These are phyloP conservation scores for Antrozous pallidus DNA, from an alignment of 2,797 vertebrate species.

Conservation along the genomic window DNA sequence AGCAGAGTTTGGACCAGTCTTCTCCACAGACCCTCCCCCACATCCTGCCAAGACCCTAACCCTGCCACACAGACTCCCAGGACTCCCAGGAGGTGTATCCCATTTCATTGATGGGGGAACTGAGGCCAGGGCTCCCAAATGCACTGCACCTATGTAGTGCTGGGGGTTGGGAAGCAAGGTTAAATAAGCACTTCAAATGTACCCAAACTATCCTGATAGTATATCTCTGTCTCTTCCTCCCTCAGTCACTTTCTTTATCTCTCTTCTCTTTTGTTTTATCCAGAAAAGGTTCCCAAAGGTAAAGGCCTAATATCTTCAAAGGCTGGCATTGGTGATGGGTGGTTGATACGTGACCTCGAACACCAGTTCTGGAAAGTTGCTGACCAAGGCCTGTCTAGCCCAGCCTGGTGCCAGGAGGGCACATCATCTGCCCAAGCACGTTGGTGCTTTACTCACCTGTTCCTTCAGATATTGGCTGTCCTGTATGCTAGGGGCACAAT, in stretches of 20 bases:
- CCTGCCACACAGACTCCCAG: not conserved
- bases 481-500: not conserved
- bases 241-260: no score
- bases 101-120: not conserved
- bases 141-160: not conserved
- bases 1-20: not conserved
- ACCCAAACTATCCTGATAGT: not conserved
- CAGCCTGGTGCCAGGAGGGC: not conserved
- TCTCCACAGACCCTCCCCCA: not conserved
- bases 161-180: not conserved
- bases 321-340: not conserved
- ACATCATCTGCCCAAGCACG: not conserved
- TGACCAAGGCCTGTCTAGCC: not conserved
- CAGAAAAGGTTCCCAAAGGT: not conserved
- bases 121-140: not conserved
- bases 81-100: not conserved
- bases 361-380: not conserved
- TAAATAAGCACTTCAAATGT: not conserved
- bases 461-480: not conserved
- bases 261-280: not conserved
- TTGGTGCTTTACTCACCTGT: no score
- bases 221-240: no score
- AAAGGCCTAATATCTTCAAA: not conserved
- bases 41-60: not conserved
- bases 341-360: not conserved